These are phyloP conservation scores for Chunga burmeisteri DNA, from an alignment of 2,113 vertebrate genomes.

Conservation along the genomic window DNA sequence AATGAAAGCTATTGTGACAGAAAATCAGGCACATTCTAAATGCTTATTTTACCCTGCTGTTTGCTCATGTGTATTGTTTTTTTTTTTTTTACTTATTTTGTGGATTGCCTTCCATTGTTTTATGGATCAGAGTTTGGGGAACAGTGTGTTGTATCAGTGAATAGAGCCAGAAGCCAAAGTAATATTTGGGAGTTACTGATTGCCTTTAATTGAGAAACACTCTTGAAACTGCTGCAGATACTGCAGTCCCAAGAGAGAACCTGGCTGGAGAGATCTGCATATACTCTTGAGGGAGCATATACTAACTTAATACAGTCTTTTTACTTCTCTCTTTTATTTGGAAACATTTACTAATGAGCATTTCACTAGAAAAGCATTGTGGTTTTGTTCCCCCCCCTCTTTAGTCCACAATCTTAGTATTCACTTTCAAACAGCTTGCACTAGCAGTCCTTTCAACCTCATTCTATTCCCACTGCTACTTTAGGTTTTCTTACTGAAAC, in stretches of 20 bases:
- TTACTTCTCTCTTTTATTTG: background rate
- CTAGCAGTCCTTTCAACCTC: background rate
- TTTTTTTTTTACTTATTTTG: background rate
- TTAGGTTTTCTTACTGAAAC: slow-evolving; percentile 95
- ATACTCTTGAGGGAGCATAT: background rate
- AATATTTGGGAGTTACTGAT: background rate
- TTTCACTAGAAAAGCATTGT: background rate
- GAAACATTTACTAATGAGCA: background rate
- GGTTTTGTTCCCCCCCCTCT: background rate
- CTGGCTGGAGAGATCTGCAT: background rate
- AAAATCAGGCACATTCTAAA: background rate
- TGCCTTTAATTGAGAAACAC: background rate
- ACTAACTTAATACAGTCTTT: background rate
- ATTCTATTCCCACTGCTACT: background rate
- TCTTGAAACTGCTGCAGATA: background rate
- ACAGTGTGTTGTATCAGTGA: background rate
- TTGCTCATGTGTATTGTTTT: background rate
- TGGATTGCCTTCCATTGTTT: background rate
- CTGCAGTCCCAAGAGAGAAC: background rate
- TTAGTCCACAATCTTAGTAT: background rate
- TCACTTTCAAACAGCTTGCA: background rate
- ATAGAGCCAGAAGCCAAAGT: background rate
- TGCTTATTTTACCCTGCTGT: background rate
- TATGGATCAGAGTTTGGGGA: background rate
- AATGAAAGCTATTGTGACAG: background rate